Evolutionary conservation across 2,888 invertebrate genomes (phyloP).

Genomic region (Zaprionus bogoriensis): DNA sequence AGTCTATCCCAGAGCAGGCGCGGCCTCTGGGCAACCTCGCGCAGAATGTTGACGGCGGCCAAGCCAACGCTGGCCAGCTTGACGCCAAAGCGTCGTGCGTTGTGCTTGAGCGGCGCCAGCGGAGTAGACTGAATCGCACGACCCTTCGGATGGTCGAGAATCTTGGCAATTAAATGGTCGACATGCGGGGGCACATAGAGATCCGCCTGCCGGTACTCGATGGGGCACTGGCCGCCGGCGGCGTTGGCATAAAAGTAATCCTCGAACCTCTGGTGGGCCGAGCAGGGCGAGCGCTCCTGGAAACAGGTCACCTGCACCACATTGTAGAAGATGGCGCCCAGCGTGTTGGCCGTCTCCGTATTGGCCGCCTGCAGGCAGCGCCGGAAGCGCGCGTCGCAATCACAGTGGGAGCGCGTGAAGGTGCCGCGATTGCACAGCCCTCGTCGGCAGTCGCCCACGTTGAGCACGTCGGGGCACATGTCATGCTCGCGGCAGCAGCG

Average conservation of each 20-base stretch:
- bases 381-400: slow-evolving; percentile 89
- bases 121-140: slow-evolving; percentile 50
- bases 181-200: slow-evolving; percentile 80
- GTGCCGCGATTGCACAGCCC: slow-evolving; percentile 88
- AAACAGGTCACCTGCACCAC: slow-evolving; percentile 89
- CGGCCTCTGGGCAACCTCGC: slow-evolving; percentile 77
- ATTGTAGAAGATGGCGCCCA: slow-evolving; percentile 90
- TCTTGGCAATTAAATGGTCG: slow-evolving; percentile 77
- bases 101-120: slow-evolving; percentile 43
- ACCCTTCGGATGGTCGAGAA: slow-evolving; percentile 67
- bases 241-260: slow-evolving; percentile 66
- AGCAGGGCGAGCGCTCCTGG: slow-evolving; percentile 86
- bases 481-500: slow-evolving; percentile 90
- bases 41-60: slow-evolving; percentile 79
- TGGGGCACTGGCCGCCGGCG: slow-evolving; percentile 65
- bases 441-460: slow-evolving; percentile 85
- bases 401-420: slow-evolving; percentile 89
- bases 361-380: slow-evolving; percentile 87
- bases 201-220: slow-evolving; percentile 77
- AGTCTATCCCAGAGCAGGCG: slow-evolving; percentile 71
- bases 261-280: slow-evolving; percentile 86
- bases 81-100: slow-evolving; percentile 78
- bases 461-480: slow-evolving; percentile 86
- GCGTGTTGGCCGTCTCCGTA: slow-evolving; percentile 87
- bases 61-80: slow-evolving; percentile 81